Base-by-base conservation (phyloP, 2,113 vertebrate genomes). In the Eclectus roratus region DNA sequence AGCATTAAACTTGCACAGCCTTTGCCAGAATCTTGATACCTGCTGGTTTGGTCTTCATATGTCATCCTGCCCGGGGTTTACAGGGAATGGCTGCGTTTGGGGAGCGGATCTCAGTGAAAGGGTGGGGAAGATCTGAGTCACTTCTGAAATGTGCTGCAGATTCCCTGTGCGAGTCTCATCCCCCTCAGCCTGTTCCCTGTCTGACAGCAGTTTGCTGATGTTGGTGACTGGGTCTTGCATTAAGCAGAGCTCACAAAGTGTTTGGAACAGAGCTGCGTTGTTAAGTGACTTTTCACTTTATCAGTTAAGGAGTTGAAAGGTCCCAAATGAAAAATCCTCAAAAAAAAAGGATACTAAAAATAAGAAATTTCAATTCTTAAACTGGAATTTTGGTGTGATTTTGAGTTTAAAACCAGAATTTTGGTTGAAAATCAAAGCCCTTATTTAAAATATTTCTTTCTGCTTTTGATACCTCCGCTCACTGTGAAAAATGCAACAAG, bases 31-130 rank as follows among this genome's bases (percentile, higher is more conserved):
- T 35, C 44, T n/a, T 3, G 56, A 5, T 91, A 92, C 92, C 92
- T 96, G 95, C 90, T 94, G 93, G 37, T 94, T 61, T 82, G 90
- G 82, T 80, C 78, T 46, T 19, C 2, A 10, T 68, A 15, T 64
- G 85, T 70, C 85, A 43, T 46, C 63, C 65, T 2, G 15, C 12
- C 9, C 24, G 3, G n/a, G 72, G 82, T 5, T 58, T 50, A 4
- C 73, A 8, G 92, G 81, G 79, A 18, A 56, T 15, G 70, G 58
- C 70, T 64, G 69, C 53, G 11, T 35, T 24, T 49, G 47, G 73
- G 76, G 9, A 33, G 63, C 33, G 53, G 60, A 15, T 88, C 29
- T 8, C 53, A 18, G 11, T 2, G 20, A 27, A 44, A 63, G 89
- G 89, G 79, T 64, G 93, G 46, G 85, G 84, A 58, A 64, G 17